Base-by-base conservation (phyloP, 2,888 invertebrate genomes). In the Elgonia sp. region DNA sequence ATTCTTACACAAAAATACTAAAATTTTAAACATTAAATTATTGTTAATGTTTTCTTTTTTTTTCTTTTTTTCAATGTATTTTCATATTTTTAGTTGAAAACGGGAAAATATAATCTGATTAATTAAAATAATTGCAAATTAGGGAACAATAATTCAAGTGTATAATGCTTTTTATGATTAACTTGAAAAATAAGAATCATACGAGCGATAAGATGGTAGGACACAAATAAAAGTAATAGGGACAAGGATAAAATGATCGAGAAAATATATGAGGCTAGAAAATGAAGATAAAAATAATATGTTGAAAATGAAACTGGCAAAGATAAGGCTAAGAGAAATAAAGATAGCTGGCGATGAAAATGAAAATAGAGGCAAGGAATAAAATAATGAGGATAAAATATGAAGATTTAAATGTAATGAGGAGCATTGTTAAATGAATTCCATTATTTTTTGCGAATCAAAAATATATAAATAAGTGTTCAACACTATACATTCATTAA, bases 211-310 rank as follows among this genome's bases (percentile, higher is more conserved):
- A 29, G 55, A 67, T 29, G 29, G 29, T 29, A 29, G 29, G 29
- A n/a, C 46, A 10, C 18, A 46, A 53, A 77, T 40, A 77, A 77
- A 77, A 77, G 76, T 63, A 67, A 77, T 55, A 55, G 46, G 21
- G 57, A 57, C n/a, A 65, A 69, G 42, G 79, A 79, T 67, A 65
- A 69, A 42, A 21, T 14, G 67, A 77, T 67, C 40, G 55, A 18
- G 42, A 37, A 67, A 77, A 67, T 77, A 55, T 77, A 29, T 29
- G 55, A 77, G 65, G 77, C 55, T 67, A 67, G 63, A 67, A 55
- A 67, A 55, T 77, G 42, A 46, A 29, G 76, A 77, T 77, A 77
- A 77, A 77, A 77, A 67, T 77, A 77, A 65, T 65, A 77, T 42
- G 67, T 40, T 40, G 40, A 67, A 77, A 77, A 77, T 77, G 67